Evolutionary conservation across 64 coral and sea anemone species (phyloP).

Genomic region (Catalaphyllia jardinei): DNA sequence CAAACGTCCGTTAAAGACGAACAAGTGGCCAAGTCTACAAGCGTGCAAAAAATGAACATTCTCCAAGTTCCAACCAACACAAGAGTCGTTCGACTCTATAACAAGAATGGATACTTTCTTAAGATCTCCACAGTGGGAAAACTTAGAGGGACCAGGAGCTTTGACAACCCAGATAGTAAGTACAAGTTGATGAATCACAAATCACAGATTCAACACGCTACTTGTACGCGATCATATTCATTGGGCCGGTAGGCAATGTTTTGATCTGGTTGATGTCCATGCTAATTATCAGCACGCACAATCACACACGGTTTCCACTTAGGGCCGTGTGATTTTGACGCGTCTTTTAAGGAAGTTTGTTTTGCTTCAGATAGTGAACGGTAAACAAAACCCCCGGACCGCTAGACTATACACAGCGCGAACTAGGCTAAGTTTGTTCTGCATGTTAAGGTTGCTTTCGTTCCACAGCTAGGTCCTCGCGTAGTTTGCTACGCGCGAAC

Average conservation of each 20-base stretch:
- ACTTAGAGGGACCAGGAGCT: background rate
- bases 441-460: background rate
- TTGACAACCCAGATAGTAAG: background rate
- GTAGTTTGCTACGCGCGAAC: background rate
- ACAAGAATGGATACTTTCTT: constrained; percentile 39
- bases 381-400: constrained; percentile 38
- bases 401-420: background rate
- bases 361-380: background rate
- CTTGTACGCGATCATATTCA: background rate
- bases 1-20: background rate
- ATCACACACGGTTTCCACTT: background rate
- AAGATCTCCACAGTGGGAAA: background rate
- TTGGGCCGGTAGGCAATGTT: constrained; percentile 3
- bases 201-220: background rate
- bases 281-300: constrained; percentile 13
- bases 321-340: background rate
- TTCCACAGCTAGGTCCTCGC: background rate
- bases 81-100: constrained; percentile 3
- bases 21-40: background rate
- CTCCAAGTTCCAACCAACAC: constrained; percentile 4
- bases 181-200: background rate
- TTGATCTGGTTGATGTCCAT: constrained; percentile 14
- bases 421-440: constrained; percentile 32
- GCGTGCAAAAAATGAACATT: constrained; percentile 9
- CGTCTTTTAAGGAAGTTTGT: background rate